Conservation (phyloP, 2,888 invertebrate genomes). For the Alloscopus bannaensis region DNA sequence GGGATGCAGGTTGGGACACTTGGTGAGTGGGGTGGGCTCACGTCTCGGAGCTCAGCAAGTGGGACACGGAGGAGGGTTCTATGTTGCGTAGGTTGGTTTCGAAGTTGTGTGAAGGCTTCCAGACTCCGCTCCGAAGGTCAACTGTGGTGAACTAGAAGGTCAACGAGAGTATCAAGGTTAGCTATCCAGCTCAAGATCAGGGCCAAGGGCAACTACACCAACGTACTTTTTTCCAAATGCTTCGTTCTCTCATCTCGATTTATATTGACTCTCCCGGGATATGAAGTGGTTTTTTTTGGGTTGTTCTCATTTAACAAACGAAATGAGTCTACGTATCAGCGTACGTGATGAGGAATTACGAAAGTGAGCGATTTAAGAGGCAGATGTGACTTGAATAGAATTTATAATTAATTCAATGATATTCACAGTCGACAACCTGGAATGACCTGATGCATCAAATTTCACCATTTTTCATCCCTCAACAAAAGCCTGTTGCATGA, state of each 20-base stretch:
- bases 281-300: background rate
- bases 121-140: conserved; percentile 17
- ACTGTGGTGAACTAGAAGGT: conserved; percentile 29
- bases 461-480: too few species aligned
- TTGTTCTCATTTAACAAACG: too few species aligned
- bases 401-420: too few species aligned
- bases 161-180: conserved; percentile 32
- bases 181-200: conserved; percentile 36
- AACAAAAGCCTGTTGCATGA: too few species aligned
- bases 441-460: conserved; percentile 16
- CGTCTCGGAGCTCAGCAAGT: conserved; percentile 14
- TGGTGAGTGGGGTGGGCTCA: conserved; percentile 24
- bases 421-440: conserved; percentile 32
- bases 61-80: conserved; percentile 48
- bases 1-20: conserved; percentile 23
- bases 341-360: too few species aligned
- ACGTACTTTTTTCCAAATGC: background rate
- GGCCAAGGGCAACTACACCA: conserved; percentile 47
- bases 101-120: conserved; percentile 39
- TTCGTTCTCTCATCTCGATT: too few species aligned
- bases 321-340: too few species aligned
- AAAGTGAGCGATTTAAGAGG: too few species aligned
- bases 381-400: too few species aligned
- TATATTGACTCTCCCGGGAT: conserved; percentile 7
- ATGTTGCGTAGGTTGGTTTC: conserved; percentile 35